Evolutionary conservation across 2,113 vertebrate species (phyloP).

Genomic region (Pleuronectes platessa): DNA sequence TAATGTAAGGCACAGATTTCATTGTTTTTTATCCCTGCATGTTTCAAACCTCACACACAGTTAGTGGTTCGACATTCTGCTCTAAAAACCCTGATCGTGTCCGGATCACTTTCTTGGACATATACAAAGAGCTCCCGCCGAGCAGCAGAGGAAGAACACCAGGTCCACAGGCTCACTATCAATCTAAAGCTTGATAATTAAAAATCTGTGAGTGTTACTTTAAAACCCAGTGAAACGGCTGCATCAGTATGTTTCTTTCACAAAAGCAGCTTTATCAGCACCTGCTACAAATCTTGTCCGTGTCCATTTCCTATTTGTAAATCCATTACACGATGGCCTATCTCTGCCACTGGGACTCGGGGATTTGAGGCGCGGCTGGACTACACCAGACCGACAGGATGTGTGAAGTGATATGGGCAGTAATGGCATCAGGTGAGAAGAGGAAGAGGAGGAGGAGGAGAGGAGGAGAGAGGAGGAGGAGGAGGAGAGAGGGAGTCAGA

Average conservation of each 20-base stretch:
- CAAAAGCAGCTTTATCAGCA: not conserved
- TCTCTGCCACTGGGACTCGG: constrained; percentile 22
- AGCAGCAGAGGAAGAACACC: too few species aligned
- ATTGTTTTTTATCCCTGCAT: too few species aligned
- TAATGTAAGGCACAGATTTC: too few species aligned
- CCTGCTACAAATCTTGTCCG: not conserved
- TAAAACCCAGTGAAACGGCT: not conserved
- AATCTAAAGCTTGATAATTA: not conserved
- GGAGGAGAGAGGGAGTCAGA: constrained; percentile 24
- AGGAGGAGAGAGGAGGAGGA: constrained; percentile 25
- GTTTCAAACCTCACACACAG: too few species aligned
- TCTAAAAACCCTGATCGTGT: too few species aligned
- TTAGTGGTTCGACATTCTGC: too few species aligned
- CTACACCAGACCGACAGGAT: constrained; percentile 22
- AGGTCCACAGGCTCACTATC: too few species aligned
- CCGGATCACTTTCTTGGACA: too few species aligned
- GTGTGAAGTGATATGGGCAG: constrained; percentile 44
- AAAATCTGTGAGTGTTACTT: not conserved
- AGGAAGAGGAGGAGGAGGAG: constrained; percentile 7
- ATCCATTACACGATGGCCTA: constrained; percentile 15
- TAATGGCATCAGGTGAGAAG: constrained; percentile 43
- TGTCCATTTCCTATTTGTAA: constrained; percentile 5
- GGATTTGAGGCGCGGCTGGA: constrained; percentile 27
- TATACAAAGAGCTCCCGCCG: too few species aligned
- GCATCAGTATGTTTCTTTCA: not conserved